Evolutionary conservation across 2,888 invertebrate species (phyloP), one percentile per base, ranked within the genome.

Genomic region (Rhamphomyia laevipes): DNA sequence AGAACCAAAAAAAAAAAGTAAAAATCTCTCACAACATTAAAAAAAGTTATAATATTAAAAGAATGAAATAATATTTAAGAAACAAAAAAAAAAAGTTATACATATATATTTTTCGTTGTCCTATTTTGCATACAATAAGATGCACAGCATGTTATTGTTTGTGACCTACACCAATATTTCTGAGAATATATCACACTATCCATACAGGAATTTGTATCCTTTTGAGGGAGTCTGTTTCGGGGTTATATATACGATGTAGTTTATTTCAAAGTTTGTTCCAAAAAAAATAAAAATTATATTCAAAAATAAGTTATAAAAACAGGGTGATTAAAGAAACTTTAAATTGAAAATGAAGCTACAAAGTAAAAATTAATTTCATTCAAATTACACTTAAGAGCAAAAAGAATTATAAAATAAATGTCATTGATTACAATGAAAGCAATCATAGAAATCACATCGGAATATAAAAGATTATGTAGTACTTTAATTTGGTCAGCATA

Each of bases 131-230:
- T 69, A 69, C 69, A 69, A 69, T 69, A 64, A 64, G 66, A 66
- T 67, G 64, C 65, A 63, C 68, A 67, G 66, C 67, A 67, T 67
- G 70, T 70, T 68, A 69, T 69, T 65, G 64, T 62, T 67, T 69
- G 68, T 69, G 68, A 69, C 68, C 68, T 69, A 69, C 68, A 69
- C 68, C 68, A 69, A 69, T 69, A 69, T 67, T 69, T 69, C 68
- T 66, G 62, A 64, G 68, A 69, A 69, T 68, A 65, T 53, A 56
- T 56, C 57, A 55, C 57, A 58, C 57, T 56, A 55, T 21, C 31
- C 45, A 42, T 10, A 15, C 35, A 43, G 41, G 45, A 45, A 42
- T 47, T 45, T 21, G 42, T 23, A 43, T 2, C 30, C 40, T 37
- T 17, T 41, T 31, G 35, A 21, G 16, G 37, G 37, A 21, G 5